These are phyloP conservation scores for Lomographa bimaculata DNA, from an alignment of 2,888 invertebrate genomes.

Conservation along the genomic window DNA sequence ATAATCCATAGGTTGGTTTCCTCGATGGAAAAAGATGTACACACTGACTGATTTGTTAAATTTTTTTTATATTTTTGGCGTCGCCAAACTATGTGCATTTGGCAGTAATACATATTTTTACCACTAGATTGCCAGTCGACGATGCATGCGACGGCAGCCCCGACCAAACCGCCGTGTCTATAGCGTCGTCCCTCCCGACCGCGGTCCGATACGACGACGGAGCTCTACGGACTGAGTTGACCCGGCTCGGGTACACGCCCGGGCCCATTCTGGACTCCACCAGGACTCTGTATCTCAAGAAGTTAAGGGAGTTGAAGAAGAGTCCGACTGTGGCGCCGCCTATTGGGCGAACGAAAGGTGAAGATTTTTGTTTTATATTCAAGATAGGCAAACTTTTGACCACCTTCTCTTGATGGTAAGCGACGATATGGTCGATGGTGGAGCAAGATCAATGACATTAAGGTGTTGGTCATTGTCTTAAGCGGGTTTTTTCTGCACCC, in stretches of 20 bases:
- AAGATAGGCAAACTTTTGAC: too few species aligned
- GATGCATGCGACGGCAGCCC: conserved; percentile 52
- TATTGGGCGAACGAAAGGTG: conserved; percentile 50
- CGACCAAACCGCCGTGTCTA: conserved; percentile 66
- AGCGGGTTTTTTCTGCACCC: too few species aligned
- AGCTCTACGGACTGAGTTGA: conserved; percentile 85
- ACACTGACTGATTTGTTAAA: too few species aligned
- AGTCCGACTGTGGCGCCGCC: conserved; percentile 40
- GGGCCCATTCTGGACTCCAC: conserved; percentile 93
- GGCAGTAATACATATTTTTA: too few species aligned
- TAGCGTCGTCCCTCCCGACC: conserved; percentile 82
- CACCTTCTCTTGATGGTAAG: too few species aligned
- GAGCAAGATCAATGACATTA: too few species aligned
- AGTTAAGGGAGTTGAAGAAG: conserved; percentile 85
- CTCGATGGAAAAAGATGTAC: too few species aligned
- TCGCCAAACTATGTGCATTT: too few species aligned
- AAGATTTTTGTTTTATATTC: conserved; percentile 31
- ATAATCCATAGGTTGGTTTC: too few species aligned
- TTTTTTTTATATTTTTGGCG: too few species aligned
- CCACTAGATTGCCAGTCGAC: conserved; percentile 70
- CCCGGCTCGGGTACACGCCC: conserved; percentile 86
- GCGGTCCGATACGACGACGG: conserved; percentile 82
- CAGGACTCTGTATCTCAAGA: conserved; percentile 89
- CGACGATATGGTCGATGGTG: too few species aligned
- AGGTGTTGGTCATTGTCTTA: too few species aligned